Evolutionary conservation across 2,797 vertebrate genomes (phyloP), one percentile per base, ranked within the genome.

Genomic region (Crenuchus spilurus): DNA sequence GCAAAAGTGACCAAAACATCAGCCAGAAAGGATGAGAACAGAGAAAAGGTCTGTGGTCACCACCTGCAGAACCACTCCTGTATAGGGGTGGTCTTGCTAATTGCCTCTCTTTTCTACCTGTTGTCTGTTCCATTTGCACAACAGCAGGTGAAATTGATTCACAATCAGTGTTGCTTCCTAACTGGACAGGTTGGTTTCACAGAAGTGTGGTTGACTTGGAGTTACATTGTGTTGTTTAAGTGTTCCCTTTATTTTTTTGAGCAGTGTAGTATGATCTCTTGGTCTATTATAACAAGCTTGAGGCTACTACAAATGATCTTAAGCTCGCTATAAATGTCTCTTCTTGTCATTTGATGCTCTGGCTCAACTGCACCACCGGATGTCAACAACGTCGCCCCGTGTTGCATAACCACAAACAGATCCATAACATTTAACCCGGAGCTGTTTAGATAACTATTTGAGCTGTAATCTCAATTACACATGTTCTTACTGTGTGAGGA

Each of bases 371-470:
- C 78, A 78, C 63, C 61, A 81, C 86, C 89, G 86, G 88, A 92
- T 90, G 90, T 91, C 90, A 92, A 91, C 91, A 26, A 60, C 82
- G 77, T 79, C 76, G 73, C 81, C n/a, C 79, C 55, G 37, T 65
- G 33, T 80, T 75, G 76, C 74, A 61, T 77, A 80, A 81, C 70
- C 74, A 61, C 75, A 80, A 81, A 69, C 28, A 51, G 51, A n/a
- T 75, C 44, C 63, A 57, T 48, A 33, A 68, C n/a, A 66, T 72
- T 35, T 28, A 10, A 30, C 11, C 39, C 39, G 3, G 13, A 7
- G 14, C 6, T 14, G 0, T 33, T 16, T 2, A 1, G 48, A 16
- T 20, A 41, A 37, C 3, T 18, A 11, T 0, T 16, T 41, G 6
- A 26, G 14, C 11, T 28, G 11, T 46, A n/a, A 18, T 31, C 4